Evolutionary conservation across 2,113 vertebrate genomes (phyloP).

Genomic region (Zosterops lateralis): DNA sequence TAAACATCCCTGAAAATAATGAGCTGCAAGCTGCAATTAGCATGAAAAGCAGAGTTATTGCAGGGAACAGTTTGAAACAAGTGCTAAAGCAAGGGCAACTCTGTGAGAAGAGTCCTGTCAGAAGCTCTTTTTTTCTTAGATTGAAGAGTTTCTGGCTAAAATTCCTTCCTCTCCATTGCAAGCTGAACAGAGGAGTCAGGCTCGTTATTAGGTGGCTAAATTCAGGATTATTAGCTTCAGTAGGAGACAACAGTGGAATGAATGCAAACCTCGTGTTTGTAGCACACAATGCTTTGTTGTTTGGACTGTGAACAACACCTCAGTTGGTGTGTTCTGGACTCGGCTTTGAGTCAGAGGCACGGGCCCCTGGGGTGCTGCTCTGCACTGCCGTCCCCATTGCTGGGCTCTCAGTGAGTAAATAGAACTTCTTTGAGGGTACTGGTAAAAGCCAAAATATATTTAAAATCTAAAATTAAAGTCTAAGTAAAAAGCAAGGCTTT

Average conservation of each 20-base stretch:
- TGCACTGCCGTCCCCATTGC: not conserved
- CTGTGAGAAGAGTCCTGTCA: not conserved
- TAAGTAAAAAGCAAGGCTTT: not conserved
- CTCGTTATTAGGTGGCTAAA: not conserved
- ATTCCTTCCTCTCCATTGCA: not conserved
- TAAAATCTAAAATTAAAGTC: not conserved
- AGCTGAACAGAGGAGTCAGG: not conserved
- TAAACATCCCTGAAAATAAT: not conserved
- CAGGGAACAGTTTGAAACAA: not conserved
- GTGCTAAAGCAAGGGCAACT: not conserved
- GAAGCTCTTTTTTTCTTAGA: not conserved
- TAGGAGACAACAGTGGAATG: not conserved
- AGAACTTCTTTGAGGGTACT: not conserved
- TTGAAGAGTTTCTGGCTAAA: not conserved
- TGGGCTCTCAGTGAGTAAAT: not conserved
- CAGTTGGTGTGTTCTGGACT: rapidly evolving
- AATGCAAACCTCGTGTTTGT: not conserved
- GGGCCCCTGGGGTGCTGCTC: not conserved
- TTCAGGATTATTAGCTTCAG: not conserved
- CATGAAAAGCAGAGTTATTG: not conserved
- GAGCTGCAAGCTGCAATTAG: not conserved
- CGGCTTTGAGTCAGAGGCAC: not conserved
- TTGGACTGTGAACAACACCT: not conserved
- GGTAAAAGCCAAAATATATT: not conserved
- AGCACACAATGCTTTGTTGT: not conserved